These are phyloP conservation scores for Cryptocephalus primarius DNA, from an alignment of 2,888 invertebrate genomes.

Conservation along the genomic window DNA sequence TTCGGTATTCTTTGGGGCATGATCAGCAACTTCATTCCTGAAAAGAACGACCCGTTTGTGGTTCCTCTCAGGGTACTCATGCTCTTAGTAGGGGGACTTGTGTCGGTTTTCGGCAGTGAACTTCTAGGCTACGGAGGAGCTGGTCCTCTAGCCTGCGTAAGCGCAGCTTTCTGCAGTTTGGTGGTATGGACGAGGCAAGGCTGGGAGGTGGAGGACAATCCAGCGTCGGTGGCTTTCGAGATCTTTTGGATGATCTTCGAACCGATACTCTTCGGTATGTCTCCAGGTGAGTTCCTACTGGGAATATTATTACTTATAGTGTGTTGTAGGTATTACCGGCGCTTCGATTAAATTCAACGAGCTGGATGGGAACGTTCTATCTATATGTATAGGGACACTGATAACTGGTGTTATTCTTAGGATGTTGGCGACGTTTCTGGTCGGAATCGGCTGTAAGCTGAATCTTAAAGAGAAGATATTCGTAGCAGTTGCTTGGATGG, in stretches of 20 bases:
- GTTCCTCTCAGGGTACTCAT: slow-evolving; percentile 63
- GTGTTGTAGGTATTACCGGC: slow-evolving; percentile 55
- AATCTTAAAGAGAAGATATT: slow-evolving; percentile 86
- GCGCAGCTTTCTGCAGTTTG: slow-evolving; percentile 72
- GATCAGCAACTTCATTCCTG: slow-evolving; percentile 71
- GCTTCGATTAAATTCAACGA: slow-evolving; percentile 77
- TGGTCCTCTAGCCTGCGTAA: slow-evolving; percentile 75
- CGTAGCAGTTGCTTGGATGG: slow-evolving; percentile 84
- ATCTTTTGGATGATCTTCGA: slow-evolving; percentile 95
- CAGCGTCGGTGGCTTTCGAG: slow-evolving; percentile 77
- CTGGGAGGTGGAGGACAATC: slow-evolving; percentile 80
- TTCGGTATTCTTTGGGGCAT: slow-evolving; percentile 76
- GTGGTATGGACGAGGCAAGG: slow-evolving; percentile 73
- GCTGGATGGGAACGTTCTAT: slow-evolving; percentile 56
- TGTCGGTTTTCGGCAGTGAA: slow-evolving; percentile 65
- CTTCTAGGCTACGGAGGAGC: slow-evolving; percentile 54
- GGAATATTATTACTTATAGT: slow-evolving; percentile 32
- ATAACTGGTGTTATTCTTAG: slow-evolving; percentile 54
- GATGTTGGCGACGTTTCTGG: slow-evolving; percentile 52
- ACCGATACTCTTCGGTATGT: slow-evolving; percentile 49
- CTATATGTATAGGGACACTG: slow-evolving; percentile 59
- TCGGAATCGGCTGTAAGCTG: slow-evolving; percentile 68
- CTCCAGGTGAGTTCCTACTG: not conserved
- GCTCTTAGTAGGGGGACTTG: slow-evolving; percentile 68
- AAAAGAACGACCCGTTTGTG: slow-evolving; percentile 69